Base-by-base conservation (phyloP, 2,113 vertebrate genomes). In the Tragelaphus buxtoni region DNA sequence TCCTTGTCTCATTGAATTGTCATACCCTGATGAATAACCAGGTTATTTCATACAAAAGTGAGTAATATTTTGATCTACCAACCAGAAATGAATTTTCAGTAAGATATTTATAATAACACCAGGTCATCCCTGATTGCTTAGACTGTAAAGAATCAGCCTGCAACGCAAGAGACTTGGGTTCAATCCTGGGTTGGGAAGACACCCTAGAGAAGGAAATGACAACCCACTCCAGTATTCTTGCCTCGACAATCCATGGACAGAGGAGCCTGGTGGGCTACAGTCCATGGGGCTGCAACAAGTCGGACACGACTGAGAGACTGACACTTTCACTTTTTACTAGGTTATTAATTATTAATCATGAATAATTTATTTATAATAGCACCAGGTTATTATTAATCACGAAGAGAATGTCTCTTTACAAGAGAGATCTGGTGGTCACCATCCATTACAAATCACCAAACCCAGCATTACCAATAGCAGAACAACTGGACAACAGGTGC, bases 81-180 rank as follows among this genome's bases (percentile, higher is more conserved):
- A 84, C n/a, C 77, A n/a, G 93, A 95, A 81, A 74, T 69, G 7
- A 72, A 91, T 35, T 91, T 93, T 55, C 55, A 39, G 22, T 56
- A 56, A 94, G 42, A 17, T 12, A 42, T 24, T 93, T 89, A 35
- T 24, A 81, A 74, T 9, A n/a, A n/a, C n/a, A n/a, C n/a, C n/a
- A n/a, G n/a, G n/a, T n/a, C n/a, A n/a, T n/a, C n/a, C n/a, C n/a
- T 42, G 35, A 20, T 74, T 0, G 0, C 11, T 42, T 42, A 42
- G 22, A 74, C 20, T 24, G 11, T 74, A 42, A 74, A 26, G 69
- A 74, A 74, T 42, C 35, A 42, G 35, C 11, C 11, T 74, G 35
- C 35, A 74, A 42, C 3, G 11, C 5, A 74, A 22, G 20, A 39
- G 35, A 74, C 22, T 24, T 74, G 35, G 20, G 22, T 42, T 74